Percentiles rank a stretch among this genome's conserved stretches.
phyloP scores from a whole-genome alignment of 64 coral and sea anemone genomes.

The Pocillopora damicornis region DNA sequence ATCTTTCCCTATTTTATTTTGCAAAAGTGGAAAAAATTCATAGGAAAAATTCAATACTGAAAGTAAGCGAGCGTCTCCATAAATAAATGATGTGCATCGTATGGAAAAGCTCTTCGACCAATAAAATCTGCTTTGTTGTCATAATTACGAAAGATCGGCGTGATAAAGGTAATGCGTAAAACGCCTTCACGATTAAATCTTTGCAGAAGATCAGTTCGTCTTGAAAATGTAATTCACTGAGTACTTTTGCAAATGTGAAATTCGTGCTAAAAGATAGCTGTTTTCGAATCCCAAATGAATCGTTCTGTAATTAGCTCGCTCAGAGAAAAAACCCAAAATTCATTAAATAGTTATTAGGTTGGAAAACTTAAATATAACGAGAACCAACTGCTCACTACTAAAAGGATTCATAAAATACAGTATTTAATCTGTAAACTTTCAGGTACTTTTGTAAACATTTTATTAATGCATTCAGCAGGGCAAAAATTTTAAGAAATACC shows the following conservation, averaged over 20 bases:
- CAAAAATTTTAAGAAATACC: not conserved
- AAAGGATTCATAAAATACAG: not conserved
- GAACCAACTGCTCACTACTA: not conserved
- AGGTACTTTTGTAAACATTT: constrained; percentile 10
- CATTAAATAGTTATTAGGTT: constrained; percentile 1
- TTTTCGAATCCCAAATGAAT: not conserved
- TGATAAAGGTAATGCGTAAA: not conserved
- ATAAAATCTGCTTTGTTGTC: not conserved
- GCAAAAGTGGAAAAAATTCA: not conserved
- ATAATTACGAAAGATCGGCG: not conserved
- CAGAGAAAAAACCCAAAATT: not conserved
- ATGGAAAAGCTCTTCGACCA: not conserved
- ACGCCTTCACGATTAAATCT: not conserved
- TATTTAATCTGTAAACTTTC: not conserved
- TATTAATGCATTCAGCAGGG: not conserved
- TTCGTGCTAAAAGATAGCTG: not conserved
- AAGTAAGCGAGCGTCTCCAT: not conserved
- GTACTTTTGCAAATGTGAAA: not conserved
- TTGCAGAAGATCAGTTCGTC: not conserved
- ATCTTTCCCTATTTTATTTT: not conserved
- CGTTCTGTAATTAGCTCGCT: not conserved
- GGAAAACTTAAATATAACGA: not conserved
- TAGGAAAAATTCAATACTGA: not conserved
- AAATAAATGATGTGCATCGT: constrained; percentile 30
- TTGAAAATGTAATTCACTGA: not conserved